phyloP scores from a whole-genome alignment of 1,140 invertebrate species.

The Mercenaria mercenaria region DNA sequence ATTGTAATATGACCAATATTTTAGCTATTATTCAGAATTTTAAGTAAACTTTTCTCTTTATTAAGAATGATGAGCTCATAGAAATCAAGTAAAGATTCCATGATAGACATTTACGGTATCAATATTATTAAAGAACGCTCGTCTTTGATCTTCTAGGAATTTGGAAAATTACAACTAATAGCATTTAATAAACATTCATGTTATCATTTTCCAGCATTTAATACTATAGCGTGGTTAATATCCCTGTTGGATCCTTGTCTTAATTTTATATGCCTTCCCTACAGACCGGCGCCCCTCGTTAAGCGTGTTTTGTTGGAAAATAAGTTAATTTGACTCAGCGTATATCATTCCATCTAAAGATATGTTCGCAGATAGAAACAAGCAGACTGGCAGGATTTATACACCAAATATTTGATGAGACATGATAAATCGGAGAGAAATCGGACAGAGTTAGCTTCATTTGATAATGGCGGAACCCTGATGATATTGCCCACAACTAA shows the following conservation, averaged over 20 bases:
- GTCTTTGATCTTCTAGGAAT: background rate
- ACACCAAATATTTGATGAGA: conserved; percentile 7
- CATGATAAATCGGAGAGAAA: conserved; percentile 13
- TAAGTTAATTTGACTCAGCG: conserved; percentile 45
- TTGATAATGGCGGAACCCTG: background rate
- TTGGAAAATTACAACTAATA: background rate
- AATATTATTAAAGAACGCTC: conserved; percentile 2
- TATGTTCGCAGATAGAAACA: conserved; percentile 5
- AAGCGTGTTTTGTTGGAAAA: conserved; percentile 26
- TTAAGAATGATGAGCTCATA: background rate
- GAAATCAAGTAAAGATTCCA: background rate
- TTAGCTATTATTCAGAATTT: background rate
- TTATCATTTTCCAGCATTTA: background rate
- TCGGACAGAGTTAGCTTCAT: background rate
- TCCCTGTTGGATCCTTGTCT: too few species aligned
- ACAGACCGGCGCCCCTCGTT: conserved; percentile 10
- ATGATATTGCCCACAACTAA: background rate
- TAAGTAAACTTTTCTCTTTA: background rate
- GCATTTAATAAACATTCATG: conserved; percentile 26
- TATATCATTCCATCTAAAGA: conserved; percentile 44
- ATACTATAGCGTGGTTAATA: background rate
- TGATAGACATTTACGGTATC: conserved; percentile 9
- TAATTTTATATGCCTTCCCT: background rate
- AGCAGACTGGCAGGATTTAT: conserved; percentile 21
- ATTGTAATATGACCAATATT: background rate